phyloP scores from a whole-genome alignment of 2,888 invertebrate species.

The Cheilosia scutellata region DNA sequence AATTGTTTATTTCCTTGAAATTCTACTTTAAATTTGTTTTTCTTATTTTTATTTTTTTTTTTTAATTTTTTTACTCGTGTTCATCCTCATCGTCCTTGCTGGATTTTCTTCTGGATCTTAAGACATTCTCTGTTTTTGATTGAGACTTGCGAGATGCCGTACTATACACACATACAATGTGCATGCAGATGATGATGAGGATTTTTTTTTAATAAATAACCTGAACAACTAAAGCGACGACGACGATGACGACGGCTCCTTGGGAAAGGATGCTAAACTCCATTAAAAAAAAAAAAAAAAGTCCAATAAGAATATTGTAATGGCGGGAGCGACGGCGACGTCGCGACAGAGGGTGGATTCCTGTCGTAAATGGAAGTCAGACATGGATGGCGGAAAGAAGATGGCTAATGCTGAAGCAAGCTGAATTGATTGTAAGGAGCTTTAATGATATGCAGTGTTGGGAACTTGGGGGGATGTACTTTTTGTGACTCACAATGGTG shows the following conservation, averaged over 20 bases:
- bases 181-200: neutral
- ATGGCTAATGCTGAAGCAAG: neutral
- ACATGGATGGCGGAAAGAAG: slow-evolving; percentile 7
- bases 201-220: neutral
- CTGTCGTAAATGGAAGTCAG: neutral
- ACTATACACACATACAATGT: neutral
- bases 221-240: neutral
- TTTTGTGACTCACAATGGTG: too few species aligned
- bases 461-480: too few species aligned
- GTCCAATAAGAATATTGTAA: neutral
- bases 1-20: slow-evolving; percentile 18
- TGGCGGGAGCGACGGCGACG: neutral
- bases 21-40: neutral
- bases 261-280: neutral
- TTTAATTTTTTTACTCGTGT: neutral
- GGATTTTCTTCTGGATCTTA: slow-evolving; percentile 2
- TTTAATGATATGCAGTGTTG: neutral
- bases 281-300: neutral
- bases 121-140: slow-evolving; percentile 37
- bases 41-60: neutral
- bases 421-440: neutral
- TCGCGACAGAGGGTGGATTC: too few species aligned
- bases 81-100: neutral
- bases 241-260: neutral
- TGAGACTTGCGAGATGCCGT: slow-evolving; percentile 23